Evolutionary conservation across 2,888 invertebrate genomes (phyloP).

Genomic region (Lissocephala sabroskyi): DNA sequence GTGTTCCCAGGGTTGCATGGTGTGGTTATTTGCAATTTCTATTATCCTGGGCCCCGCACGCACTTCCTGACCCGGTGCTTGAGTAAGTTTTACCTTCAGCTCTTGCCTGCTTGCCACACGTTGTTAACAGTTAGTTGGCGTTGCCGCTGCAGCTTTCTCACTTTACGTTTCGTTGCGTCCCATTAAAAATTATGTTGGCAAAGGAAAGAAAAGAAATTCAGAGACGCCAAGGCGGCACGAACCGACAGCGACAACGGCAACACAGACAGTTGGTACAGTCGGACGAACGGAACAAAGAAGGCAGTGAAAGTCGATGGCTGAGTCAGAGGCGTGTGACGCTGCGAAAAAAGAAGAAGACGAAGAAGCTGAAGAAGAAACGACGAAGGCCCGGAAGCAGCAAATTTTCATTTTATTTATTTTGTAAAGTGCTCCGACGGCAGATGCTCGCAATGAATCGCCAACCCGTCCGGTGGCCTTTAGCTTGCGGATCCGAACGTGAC

Average conservation of each 20-base stretch:
- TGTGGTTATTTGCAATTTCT: too few relatives aligned
- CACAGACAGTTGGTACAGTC: too few relatives aligned
- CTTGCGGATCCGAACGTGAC: constrained; percentile 19
- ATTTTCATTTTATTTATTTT: constrained; percentile 64
- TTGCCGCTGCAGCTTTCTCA: constrained; percentile 51
- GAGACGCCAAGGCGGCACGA: too few relatives aligned
- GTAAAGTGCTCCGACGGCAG: constrained; percentile 44
- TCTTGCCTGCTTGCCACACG: constrained; percentile 23
- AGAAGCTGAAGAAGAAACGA: too few relatives aligned
- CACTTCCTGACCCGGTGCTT: too few relatives aligned
- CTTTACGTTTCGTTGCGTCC: constrained; percentile 65
- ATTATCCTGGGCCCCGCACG: too few relatives aligned
- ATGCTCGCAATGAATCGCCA: too few relatives aligned
- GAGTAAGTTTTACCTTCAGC: background rate
- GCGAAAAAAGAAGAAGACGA: too few relatives aligned
- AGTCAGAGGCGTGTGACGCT: constrained; percentile 22
- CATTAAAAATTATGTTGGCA: constrained; percentile 58
- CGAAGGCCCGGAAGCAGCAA: constrained; percentile 60
- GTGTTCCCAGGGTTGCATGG: too few relatives aligned
- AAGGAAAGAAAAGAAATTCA: too few relatives aligned
- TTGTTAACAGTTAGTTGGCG: constrained; percentile 60
- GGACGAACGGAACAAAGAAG: too few relatives aligned
- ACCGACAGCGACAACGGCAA: background rate
- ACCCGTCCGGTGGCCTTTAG: background rate
- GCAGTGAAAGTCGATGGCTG: background rate